phyloP scores from a whole-genome alignment of 2,888 invertebrate species.

The Brenthis ino region DNA sequence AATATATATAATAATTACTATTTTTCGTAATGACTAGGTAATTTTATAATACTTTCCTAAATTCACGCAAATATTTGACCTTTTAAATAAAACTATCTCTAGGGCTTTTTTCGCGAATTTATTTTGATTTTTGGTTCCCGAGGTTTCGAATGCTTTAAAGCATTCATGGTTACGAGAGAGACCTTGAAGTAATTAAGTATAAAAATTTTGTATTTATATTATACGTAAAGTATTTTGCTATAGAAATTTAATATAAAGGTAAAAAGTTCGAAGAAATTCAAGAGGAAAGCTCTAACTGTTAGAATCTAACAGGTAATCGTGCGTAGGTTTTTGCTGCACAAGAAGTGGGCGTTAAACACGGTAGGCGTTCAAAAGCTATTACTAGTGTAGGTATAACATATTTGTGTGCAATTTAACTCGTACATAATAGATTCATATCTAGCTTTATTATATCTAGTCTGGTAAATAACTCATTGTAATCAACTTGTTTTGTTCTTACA shows the following conservation, averaged over 20 bases:
- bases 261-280: slow-evolving; percentile 17
- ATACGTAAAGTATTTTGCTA: too few species aligned
- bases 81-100: too few species aligned
- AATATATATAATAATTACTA: too few species aligned
- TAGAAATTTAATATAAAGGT: background rate
- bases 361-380: slow-evolving; percentile 23
- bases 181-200: too few species aligned
- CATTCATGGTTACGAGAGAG: too few species aligned
- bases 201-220: too few species aligned
- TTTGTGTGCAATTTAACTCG: slow-evolving; percentile 8
- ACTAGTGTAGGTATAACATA: background rate
- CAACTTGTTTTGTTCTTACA: slow-evolving; percentile 1
- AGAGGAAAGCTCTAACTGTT: slow-evolving; percentile 18
- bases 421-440: slow-evolving; percentile 3
- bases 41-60: too few species aligned
- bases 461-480: slow-evolving; percentile 10
- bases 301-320: slow-evolving; percentile 15
- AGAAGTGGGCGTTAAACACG: slow-evolving; percentile 26
- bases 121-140: too few species aligned
- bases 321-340: slow-evolving; percentile 31
- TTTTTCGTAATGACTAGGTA: too few species aligned
- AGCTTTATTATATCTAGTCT: slow-evolving; percentile 1
- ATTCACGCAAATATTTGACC: too few species aligned
- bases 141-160: too few species aligned
- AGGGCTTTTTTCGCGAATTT: too few species aligned